Conservation (phyloP, 2,888 invertebrate genomes). For the Drosophila suboccidentalis region DNA sequence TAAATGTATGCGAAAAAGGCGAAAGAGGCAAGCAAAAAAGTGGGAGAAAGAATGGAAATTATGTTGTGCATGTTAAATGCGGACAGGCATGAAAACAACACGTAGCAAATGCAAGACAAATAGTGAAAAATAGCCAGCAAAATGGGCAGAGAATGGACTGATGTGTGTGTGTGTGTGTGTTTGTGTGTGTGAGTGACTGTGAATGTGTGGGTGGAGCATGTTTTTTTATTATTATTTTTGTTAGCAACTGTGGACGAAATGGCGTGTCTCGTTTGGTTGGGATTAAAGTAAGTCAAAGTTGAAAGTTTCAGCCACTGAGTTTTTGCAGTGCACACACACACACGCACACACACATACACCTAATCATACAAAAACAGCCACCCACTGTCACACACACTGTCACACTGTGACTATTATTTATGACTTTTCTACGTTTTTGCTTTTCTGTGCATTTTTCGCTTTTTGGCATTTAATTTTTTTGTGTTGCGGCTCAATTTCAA, state of each 20-base stretch:
- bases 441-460: constrained; percentile 69
- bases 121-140: constrained; percentile 69
- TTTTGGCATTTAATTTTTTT: constrained; percentile 68
- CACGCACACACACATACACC: constrained; percentile 8
- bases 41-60: constrained; percentile 47
- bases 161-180: not conserved
- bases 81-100: constrained; percentile 61
- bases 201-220: not conserved
- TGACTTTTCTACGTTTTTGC: constrained; percentile 74
- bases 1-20: constrained; percentile 38
- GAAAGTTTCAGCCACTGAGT: constrained; percentile 42
- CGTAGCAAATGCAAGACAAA: constrained; percentile 65
- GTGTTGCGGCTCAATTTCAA: constrained; percentile 71
- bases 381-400: constrained; percentile 16
- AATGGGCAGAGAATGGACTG: constrained; percentile 28
- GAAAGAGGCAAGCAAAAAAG: constrained; percentile 7
- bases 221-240: constrained; percentile 2
- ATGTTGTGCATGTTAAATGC: constrained; percentile 77
- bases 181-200: not conserved
- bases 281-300: constrained; percentile 51
- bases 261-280: constrained; percentile 19
- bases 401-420: constrained; percentile 69
- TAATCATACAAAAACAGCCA: constrained; percentile 18
- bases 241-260: constrained; percentile 14
- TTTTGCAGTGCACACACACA: constrained; percentile 15